Percentiles rank a stretch among this genome's conserved stretches.
Evolutionary conservation across 2,888 invertebrate genomes (phyloP).

Genomic region (Baccha elongata): DNA sequence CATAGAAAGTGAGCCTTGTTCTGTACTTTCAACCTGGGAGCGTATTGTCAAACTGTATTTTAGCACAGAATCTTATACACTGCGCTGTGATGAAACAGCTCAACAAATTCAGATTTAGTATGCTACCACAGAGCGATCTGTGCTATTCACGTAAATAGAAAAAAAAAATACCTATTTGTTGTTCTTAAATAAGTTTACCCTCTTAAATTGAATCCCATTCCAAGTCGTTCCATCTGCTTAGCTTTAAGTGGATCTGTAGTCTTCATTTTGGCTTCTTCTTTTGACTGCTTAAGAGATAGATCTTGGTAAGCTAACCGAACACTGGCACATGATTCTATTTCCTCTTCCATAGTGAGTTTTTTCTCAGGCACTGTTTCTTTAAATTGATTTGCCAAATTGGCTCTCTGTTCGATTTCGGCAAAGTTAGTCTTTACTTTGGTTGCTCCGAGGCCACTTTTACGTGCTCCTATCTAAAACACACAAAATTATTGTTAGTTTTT

Average conservation of each 20-base stretch:
- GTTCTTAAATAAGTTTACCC: too few species aligned
- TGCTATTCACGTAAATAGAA: slow-evolving; percentile 8
- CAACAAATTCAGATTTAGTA: too few species aligned
- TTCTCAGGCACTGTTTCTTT: slow-evolving; percentile 82
- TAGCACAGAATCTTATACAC: too few species aligned
- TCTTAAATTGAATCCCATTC: slow-evolving; percentile 89
- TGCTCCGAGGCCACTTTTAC: slow-evolving; percentile 95
- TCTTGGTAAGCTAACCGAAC: slow-evolving; percentile 91
- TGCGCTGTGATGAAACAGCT: too few species aligned
- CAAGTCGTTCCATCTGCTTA: slow-evolving; percentile 94
- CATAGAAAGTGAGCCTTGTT: too few species aligned
- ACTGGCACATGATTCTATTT: slow-evolving; percentile 87
- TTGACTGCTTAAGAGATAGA: slow-evolving; percentile 86
- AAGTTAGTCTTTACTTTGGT: slow-evolving; percentile 97
- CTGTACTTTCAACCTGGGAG: too few species aligned
- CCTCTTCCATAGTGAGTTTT: slow-evolving; percentile 84
- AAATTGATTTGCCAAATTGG: slow-evolving; percentile 91
- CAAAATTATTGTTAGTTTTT: neutral
- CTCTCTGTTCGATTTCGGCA: slow-evolving; percentile 95
- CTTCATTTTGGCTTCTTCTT: slow-evolving; percentile 88
- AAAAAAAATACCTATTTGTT: too few species aligned
- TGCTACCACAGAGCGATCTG: too few species aligned
- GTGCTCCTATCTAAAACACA: slow-evolving; percentile 88
- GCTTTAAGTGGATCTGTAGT: slow-evolving; percentile 91
- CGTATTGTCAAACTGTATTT: too few species aligned